A percentile compares a stretch with the other conserved stretches of the same genome.
phyloP scores from a whole-genome alignment of 2,113 vertebrate species.

The Bostrychus sinensis region DNA sequence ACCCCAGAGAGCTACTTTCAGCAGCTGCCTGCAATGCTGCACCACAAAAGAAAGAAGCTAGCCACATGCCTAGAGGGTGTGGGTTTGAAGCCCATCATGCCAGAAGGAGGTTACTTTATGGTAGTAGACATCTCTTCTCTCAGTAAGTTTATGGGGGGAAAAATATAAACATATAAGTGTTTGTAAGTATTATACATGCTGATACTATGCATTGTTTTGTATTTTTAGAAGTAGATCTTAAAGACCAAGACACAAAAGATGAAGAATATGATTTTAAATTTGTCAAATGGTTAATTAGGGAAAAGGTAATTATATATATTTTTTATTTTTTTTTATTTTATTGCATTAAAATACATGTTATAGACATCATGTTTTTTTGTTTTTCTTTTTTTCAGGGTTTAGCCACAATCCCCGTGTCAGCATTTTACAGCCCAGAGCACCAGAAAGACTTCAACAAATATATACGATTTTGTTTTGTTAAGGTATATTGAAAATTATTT shows the following conservation, averaged over 20 bases:
- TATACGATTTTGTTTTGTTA: slow-evolving; percentile 93
- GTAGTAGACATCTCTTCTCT: slow-evolving; percentile 87
- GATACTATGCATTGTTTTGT: neutral
- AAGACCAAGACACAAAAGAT: slow-evolving; percentile 56
- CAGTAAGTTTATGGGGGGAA: slow-evolving; percentile 79
- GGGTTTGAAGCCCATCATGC: slow-evolving; percentile 85
- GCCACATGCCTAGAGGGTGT: slow-evolving; percentile 77
- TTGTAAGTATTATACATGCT: neutral
- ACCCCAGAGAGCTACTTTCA: slow-evolving; percentile 89
- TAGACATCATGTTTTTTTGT: neutral
- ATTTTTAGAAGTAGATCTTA: slow-evolving; percentile 82
- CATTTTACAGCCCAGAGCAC: slow-evolving; percentile 85
- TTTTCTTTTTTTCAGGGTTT: slow-evolving; percentile 80
- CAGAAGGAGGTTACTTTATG: slow-evolving; percentile 93
- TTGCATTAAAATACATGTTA: neutral
- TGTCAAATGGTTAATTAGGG: slow-evolving; percentile 91
- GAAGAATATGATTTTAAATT: slow-evolving; percentile 85
- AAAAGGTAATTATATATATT: slow-evolving; percentile 80
- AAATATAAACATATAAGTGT: neutral
- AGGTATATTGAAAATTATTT: slow-evolving; percentile 77
- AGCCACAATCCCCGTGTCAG: slow-evolving; percentile 86
- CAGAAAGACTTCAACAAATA: slow-evolving; percentile 85
- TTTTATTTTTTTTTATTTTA: neutral
- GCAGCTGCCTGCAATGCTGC: slow-evolving; percentile 78
- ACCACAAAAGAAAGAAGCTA: slow-evolving; percentile 82